phyloP scores from a whole-genome alignment of 37 sponge, comb jelly and placozoan species.

The Spongia lamella region DNA sequence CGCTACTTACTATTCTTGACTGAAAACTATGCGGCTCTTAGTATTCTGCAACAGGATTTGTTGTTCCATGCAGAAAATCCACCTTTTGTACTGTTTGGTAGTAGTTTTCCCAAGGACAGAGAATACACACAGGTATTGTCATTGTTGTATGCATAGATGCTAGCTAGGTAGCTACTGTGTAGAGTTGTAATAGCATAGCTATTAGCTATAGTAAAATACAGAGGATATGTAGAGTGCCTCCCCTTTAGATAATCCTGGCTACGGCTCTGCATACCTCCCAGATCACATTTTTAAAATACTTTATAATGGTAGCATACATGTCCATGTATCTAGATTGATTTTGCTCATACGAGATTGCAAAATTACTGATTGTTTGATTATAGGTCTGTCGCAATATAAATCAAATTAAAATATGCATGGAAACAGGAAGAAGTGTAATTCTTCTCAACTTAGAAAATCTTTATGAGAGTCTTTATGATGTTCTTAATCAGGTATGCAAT shows the following conservation, averaged over 20 bases:
- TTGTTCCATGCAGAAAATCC: neutral
- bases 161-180: no score
- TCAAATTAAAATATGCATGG: conserved; percentile 85
- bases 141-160: no score
- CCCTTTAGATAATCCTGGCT: no score
- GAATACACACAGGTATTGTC: conserved; percentile 96
- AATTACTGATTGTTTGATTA: no score
- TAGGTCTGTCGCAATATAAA: conserved; percentile 78
- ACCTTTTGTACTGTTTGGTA: conserved; percentile 88
- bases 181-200: no score
- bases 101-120: conserved; percentile 93
- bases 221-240: no score
- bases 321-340: no score
- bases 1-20: conserved; percentile 93
- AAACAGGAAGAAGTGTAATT: conserved; percentile 67
- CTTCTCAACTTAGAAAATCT: conserved; percentile 80
- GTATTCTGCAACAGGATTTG: conserved; percentile 59
- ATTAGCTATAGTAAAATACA: no score
- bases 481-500: conserved; percentile 63
- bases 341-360: no score
- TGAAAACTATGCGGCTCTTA: conserved; percentile 89
- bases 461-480: conserved; percentile 87
- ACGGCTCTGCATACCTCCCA: no score
- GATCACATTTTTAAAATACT: no score
- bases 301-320: no score